A percentile compares a stretch with the other conserved stretches of the same genome.
These are phyloP conservation scores for Macaria notata DNA, from an alignment of 2,888 invertebrate species.

Conservation along the genomic window DNA sequence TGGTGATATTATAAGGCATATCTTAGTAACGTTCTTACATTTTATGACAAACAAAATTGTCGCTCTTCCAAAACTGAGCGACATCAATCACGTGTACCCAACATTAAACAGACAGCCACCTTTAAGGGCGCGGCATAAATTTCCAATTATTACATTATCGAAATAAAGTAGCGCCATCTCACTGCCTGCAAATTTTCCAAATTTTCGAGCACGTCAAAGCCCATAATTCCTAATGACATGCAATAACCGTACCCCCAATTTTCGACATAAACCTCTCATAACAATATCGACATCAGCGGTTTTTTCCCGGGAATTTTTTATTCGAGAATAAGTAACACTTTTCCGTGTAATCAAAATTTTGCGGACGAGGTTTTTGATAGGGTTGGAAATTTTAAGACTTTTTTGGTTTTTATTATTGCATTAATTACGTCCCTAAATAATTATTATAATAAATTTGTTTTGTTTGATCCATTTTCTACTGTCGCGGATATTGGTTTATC, in stretches of 20 bases:
- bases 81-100: conserved; percentile 35
- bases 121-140: conserved; percentile 70
- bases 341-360: conserved; percentile 78
- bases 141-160: conserved; percentile 81
- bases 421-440: no score
- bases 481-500: no score
- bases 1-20: no score
- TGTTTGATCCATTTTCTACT: no score
- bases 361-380: conserved; percentile 43
- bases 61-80: background rate
- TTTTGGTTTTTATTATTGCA: no score
- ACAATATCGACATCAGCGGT: conserved; percentile 82
- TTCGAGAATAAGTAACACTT: conserved; percentile 81
- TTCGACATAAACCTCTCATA: conserved; percentile 81
- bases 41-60: background rate
- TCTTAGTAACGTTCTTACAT: background rate
- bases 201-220: conserved; percentile 73
- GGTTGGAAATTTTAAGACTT: conserved; percentile 15
- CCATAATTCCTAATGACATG: conserved; percentile 83
- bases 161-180: conserved; percentile 61
- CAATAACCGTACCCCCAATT: conserved; percentile 83
- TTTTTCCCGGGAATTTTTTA: conserved; percentile 63
- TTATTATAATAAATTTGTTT: no score
- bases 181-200: conserved; percentile 68
- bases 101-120: conserved; percentile 38